phyloP scores from a whole-genome alignment of 2,797 vertebrate species.

The Pseudomugil tenellus region DNA sequence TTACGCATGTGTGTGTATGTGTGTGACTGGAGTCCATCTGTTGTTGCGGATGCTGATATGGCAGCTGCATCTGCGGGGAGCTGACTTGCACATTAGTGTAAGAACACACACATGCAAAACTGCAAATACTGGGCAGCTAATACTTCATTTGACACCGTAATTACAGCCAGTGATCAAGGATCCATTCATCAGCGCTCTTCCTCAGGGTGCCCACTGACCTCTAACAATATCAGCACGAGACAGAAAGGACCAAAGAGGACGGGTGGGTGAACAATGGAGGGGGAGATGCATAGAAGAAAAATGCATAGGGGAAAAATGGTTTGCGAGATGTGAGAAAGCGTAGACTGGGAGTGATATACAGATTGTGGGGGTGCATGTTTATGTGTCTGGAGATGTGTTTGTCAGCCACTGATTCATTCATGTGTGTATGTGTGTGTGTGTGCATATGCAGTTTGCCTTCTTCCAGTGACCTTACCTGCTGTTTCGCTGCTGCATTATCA shows the following conservation, averaged over 20 bases:
- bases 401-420: conserved; percentile 42
- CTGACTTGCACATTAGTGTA: conserved; percentile 66
- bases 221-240: conserved; percentile 60
- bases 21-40: conserved; percentile 72
- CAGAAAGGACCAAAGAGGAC: not conserved
- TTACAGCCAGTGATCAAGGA: conserved; percentile 78
- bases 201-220: conserved; percentile 73
- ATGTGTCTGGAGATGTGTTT: conserved; percentile 37
- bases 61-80: conserved; percentile 70
- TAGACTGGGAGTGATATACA: conserved; percentile 40
- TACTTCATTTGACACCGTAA: conserved; percentile 82
- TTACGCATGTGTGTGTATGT: conserved; percentile 21
- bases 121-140: conserved; percentile 66
- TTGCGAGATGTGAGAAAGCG: conserved; percentile 32
- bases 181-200: conserved; percentile 72
- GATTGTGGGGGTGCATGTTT: conserved; percentile 54
- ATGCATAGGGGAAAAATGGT: conserved; percentile 32
- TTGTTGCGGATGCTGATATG: conserved; percentile 74
- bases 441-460: conserved; percentile 50
- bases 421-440: conserved; percentile 28
- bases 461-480: conserved; percentile 70
- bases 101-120: conserved; percentile 43
- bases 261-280: not conserved
- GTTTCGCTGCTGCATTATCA: conserved; percentile 75
- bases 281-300: conserved; percentile 8